Conservation (phyloP, 2,797 vertebrate species). For the Helarctos malayanus region DNA sequence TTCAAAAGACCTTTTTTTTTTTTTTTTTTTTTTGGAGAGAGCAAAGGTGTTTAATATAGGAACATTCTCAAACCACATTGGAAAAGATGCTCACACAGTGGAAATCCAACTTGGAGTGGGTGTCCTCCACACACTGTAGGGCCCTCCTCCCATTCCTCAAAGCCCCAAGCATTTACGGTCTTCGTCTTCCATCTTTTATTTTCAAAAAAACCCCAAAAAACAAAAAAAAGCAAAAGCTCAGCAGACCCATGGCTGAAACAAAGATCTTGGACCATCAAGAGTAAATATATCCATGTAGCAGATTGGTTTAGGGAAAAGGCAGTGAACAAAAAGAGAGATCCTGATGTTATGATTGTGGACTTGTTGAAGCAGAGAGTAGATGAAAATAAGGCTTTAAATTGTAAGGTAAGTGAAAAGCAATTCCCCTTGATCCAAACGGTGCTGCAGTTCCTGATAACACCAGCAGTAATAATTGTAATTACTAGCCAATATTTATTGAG, state of each 20-base stretch:
- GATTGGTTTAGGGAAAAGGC: constrained; percentile 31
- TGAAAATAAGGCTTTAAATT: constrained; percentile 39
- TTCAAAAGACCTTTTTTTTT: constrained; percentile 65
- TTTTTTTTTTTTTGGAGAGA: neutral
- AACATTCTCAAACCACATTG: neutral
- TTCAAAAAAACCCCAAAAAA: neutral
- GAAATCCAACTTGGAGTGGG: neutral
- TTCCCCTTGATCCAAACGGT: neutral
- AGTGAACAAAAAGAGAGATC: neutral
- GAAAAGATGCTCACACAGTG: neutral
- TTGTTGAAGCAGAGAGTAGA: constrained; percentile 5
- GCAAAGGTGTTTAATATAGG: neutral
- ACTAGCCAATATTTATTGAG: neutral
- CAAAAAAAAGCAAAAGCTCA: constrained; percentile 50
- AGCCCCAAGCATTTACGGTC: neutral
- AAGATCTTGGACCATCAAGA: constrained; percentile 22
- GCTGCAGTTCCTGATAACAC: constrained; percentile 45
- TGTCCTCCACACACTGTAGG: neutral
- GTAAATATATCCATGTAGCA: neutral
- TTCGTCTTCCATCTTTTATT: constrained; percentile 71
- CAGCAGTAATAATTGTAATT: constrained; percentile 39
- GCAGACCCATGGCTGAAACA: constrained; percentile 50
- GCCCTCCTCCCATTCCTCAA: neutral
- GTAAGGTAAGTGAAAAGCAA: constrained; percentile 25
- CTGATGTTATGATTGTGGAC: neutral